phyloP scores from a whole-genome alignment of 1,140 invertebrate genomes.

The Brachionus koreanus region DNA sequence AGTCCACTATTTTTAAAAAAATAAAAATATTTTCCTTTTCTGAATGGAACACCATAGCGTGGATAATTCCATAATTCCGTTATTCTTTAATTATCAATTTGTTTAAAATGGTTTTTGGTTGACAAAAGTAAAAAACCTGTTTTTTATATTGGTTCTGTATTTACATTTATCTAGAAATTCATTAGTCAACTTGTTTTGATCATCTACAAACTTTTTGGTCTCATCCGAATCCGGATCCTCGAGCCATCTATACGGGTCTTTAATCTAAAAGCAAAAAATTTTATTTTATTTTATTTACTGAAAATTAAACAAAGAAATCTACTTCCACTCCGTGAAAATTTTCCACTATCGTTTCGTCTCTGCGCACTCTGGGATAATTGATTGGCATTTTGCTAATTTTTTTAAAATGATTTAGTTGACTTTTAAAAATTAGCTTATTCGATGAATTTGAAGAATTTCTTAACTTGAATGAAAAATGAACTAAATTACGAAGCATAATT shows the following conservation, averaged over 20 bases:
- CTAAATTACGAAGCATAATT: constrained; percentile 2
- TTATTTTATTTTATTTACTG: background rate
- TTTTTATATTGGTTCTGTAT: constrained; percentile 69
- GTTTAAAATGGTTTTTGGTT: background rate
- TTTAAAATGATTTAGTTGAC: background rate
- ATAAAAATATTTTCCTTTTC: constrained; percentile 79
- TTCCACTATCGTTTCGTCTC: constrained; percentile 74
- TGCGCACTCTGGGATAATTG: constrained; percentile 69
- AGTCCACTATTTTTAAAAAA: constrained; percentile 90
- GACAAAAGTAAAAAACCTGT: constrained; percentile 48
- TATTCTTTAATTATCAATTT: constrained; percentile 59
- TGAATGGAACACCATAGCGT: constrained; percentile 81
- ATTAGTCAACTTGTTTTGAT: constrained; percentile 80
- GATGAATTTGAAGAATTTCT: background rate
- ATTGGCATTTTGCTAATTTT: constrained; percentile 44
- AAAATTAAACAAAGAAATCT: background rate
- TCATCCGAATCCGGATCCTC: constrained; percentile 89
- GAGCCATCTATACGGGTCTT: constrained; percentile 90
- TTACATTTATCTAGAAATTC: constrained; percentile 77
- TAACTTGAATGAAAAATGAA: background rate
- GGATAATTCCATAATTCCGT: constrained; percentile 92
- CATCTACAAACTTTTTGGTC: constrained; percentile 84
- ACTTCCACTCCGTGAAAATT: constrained; percentile 78
- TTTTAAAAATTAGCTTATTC: background rate
- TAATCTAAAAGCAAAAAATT: constrained; percentile 63